Evolutionary conservation across 2,888 invertebrate species (phyloP).

Genomic region (Dasypolia templi): DNA sequence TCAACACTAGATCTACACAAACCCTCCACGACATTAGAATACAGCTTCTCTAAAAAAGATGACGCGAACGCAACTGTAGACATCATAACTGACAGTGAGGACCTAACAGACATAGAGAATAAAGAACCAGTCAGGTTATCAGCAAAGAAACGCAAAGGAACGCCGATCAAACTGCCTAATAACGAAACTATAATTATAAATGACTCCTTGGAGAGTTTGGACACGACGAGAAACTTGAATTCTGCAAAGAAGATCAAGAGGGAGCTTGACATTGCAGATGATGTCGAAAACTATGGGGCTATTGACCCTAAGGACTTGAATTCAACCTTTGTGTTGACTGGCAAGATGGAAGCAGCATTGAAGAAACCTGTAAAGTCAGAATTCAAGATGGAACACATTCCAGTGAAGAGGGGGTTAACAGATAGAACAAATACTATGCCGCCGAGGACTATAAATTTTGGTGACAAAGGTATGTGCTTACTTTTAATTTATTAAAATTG

Average conservation of each 20-base stretch:
- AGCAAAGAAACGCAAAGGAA: slow-evolving; percentile 83
- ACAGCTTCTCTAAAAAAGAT: slow-evolving; percentile 63
- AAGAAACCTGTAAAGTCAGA: slow-evolving; percentile 74
- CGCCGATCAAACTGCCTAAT: slow-evolving; percentile 82
- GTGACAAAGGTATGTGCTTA: slow-evolving; percentile 79
- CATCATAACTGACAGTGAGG: slow-evolving; percentile 82
- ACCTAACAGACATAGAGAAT: slow-evolving; percentile 81
- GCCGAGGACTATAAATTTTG: slow-evolving; percentile 76
- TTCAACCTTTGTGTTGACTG: slow-evolving; percentile 86
- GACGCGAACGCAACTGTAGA: slow-evolving; percentile 74
- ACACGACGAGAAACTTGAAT: slow-evolving; percentile 77
- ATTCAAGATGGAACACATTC: slow-evolving; percentile 62
- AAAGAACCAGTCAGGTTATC: slow-evolving; percentile 70
- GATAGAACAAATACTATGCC: slow-evolving; percentile 83
- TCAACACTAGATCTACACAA: slow-evolving; percentile 79
- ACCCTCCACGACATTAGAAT: slow-evolving; percentile 74
- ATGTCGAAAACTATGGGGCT: slow-evolving; percentile 76
- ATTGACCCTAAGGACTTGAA: slow-evolving; percentile 84
- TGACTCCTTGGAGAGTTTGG: slow-evolving; percentile 83
- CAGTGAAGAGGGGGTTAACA: slow-evolving; percentile 76
- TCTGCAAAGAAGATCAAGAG: slow-evolving; percentile 84
- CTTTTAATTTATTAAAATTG: neutral
- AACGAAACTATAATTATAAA: slow-evolving; percentile 86
- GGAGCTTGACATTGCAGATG: slow-evolving; percentile 70
- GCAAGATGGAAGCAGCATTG: slow-evolving; percentile 75